Base-by-base conservation (phyloP, 2,113 vertebrate species). In the Galeopterus variegatus region DNA sequence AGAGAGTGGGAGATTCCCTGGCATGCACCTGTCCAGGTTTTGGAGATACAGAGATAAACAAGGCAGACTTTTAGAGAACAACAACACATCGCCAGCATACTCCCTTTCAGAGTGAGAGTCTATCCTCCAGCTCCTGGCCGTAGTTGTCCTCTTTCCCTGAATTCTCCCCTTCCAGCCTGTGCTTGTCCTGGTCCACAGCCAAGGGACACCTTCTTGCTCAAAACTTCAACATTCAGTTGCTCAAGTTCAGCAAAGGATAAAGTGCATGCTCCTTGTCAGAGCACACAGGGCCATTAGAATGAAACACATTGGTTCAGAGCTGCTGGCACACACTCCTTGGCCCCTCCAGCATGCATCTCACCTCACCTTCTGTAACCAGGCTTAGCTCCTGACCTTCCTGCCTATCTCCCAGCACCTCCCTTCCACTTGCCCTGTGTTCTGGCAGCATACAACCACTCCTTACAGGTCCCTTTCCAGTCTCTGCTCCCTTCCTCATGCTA, bases 241-340 rank as follows among this genome's bases (percentile, higher is more conserved):
- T 91, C 54, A 1, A 0, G 10, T 56, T 85, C 52, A 24, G 48
- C 81, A 76, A 65, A 94, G 48, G 54, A 24, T 24, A 72, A 69
- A 83, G 64, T 6, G 6, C 15, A 6, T 2, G 9, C 23, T 72
- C 48, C 65, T 67, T 50, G 9, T n/a, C 24, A n/a, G 93, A 93
- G 69, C 62, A 4, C 1, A 0, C 4, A n/a, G 70, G 28, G 24
- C 28, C 60, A 7, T 2, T 9, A 75, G 56, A 13, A 24, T 3
- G 54, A 12, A 8, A 31, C 17, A 18, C 24, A 24, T 1, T 2
- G 79, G 31, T 8, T 9, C 64, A 4, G 12, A 2, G 0, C 19
- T 0, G 0, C 8, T 7, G 3, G 23, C n/a, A 45, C 52, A 8
- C 31, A 2, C 8, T 28, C 54, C 52, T 33, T 5, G 13, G 77